A percentile compares a stretch with the other conserved stretches of the same genome.
Conservation (phyloP, 2,797 vertebrate genomes). For the Typhlichthys eigenmanni region DNA sequence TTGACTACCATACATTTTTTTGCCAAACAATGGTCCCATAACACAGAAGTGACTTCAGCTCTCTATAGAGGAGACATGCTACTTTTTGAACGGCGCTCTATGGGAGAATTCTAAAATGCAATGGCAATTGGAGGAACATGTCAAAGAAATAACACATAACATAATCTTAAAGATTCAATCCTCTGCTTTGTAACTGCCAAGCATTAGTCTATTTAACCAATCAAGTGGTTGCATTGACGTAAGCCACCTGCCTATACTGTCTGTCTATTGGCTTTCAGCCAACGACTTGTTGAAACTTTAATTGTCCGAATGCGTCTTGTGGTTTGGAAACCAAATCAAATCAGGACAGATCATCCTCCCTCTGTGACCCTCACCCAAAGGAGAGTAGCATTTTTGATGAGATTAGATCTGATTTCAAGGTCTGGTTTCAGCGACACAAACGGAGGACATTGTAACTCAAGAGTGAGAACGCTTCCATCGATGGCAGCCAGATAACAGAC, state of each 20-base stretch:
- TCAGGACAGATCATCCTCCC: constrained; percentile 75
- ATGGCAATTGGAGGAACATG: no score
- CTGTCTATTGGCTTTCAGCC: constrained; percentile 76
- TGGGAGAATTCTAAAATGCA: no score
- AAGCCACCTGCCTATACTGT: constrained; percentile 11
- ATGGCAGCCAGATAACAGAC: constrained; percentile 77
- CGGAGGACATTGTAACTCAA: constrained; percentile 75
- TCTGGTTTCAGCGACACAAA: constrained; percentile 73
- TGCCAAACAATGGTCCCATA: no score
- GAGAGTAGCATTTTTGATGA: constrained; percentile 75
- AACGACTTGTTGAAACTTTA: constrained; percentile 86
- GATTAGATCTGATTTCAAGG: constrained; percentile 74
- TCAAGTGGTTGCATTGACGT: no score
- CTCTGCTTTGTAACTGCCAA: no score
- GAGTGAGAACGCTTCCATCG: constrained; percentile 77
- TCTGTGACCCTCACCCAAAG: constrained; percentile 70
- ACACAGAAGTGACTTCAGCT: no score
- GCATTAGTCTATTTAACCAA: no score
- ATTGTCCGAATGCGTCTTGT: constrained; percentile 85
- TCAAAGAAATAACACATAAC: no score
- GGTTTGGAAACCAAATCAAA: constrained; percentile 79
- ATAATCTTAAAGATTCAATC: no score
- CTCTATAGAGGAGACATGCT: no score
- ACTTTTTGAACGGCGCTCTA: no score
- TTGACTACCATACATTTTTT: no score